Conservation (phyloP, 1,140 invertebrate species). For the Adoxophyes honmai region DNA sequence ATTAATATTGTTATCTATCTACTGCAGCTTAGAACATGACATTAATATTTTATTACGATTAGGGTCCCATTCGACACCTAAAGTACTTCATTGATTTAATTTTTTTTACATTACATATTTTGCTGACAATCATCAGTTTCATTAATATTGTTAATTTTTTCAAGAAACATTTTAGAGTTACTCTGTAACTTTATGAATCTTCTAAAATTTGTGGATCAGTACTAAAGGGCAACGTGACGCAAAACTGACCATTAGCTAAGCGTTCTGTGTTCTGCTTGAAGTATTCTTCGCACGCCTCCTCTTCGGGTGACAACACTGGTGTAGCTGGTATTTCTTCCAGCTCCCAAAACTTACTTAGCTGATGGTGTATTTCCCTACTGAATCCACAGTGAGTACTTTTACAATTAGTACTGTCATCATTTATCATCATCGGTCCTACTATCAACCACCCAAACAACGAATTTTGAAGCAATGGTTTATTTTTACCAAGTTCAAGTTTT, state of each 20-base stretch:
- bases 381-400: not conserved
- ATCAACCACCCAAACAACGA: not conserved
- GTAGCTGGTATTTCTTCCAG: constrained; percentile 24
- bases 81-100: not conserved
- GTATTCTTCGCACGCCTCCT: constrained; percentile 24
- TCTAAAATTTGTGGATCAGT: not conserved
- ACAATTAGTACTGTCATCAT: not conserved
- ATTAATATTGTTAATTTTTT: not conserved
- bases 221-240: not conserved
- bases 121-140: not conserved
- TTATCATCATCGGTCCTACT: not conserved
- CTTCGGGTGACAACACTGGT: constrained; percentile 14
- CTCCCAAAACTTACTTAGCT: constrained; percentile 34
- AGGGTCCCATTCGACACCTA: not conserved
- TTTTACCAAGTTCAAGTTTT: not conserved
- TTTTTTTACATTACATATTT: not conserved
- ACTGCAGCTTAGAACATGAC: not conserved
- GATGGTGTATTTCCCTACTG: not conserved
- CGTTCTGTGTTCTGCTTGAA: constrained; percentile 17
- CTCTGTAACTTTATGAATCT: not conserved
- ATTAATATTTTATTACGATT: not conserved
- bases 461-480: not conserved
- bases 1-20: not conserved
- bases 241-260: not conserved
- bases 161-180: not conserved